Conservation (phyloP, 2,113 vertebrate species). For the Rhinoderma darwinii region DNA sequence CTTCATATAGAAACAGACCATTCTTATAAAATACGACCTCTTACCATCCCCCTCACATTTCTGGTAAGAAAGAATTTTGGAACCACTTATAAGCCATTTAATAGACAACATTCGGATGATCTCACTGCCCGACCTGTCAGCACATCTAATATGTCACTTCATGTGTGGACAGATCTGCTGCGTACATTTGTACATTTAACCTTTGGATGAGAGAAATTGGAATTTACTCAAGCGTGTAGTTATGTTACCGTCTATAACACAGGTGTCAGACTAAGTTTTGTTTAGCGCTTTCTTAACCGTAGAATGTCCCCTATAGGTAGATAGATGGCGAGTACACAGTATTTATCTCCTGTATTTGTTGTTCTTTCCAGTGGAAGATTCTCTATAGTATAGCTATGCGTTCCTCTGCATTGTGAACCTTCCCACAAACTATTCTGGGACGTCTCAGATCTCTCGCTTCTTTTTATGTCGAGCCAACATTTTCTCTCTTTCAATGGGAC, state of each 20-base stretch:
- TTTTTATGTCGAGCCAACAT: slow-evolving; percentile 58
- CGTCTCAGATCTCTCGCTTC: slow-evolving; percentile 52
- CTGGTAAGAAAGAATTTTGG: slow-evolving; percentile 31
- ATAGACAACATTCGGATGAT: not conserved
- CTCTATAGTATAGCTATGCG: slow-evolving; percentile 2
- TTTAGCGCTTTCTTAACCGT: not conserved
- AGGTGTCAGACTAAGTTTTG: slow-evolving; percentile 23
- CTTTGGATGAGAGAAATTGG: slow-evolving; percentile 13
- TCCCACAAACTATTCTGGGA: slow-evolving; percentile 52
- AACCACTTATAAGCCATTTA: slow-evolving; percentile 5
- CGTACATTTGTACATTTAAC: slow-evolving; percentile 17
- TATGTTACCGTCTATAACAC: slow-evolving; percentile 12
- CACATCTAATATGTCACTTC: not conserved
- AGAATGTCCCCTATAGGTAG: not conserved
- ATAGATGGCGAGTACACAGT: not conserved
- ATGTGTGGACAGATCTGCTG: slow-evolving; percentile 23
- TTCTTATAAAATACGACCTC: not conserved
- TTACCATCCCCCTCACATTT: not conserved
- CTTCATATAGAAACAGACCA: not conserved
- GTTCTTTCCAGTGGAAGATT: slow-evolving; percentile 40
- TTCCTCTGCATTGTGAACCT: slow-evolving; percentile 24
- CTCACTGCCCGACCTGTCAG: slow-evolving; percentile 2
- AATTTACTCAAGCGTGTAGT: slow-evolving; percentile 7
- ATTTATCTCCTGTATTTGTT: not conserved
- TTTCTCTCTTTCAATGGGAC: slow-evolving; percentile 49